These are phyloP conservation scores for Erithacus rubecula DNA, from an alignment of 2,797 vertebrate genomes.

Conservation along the genomic window DNA sequence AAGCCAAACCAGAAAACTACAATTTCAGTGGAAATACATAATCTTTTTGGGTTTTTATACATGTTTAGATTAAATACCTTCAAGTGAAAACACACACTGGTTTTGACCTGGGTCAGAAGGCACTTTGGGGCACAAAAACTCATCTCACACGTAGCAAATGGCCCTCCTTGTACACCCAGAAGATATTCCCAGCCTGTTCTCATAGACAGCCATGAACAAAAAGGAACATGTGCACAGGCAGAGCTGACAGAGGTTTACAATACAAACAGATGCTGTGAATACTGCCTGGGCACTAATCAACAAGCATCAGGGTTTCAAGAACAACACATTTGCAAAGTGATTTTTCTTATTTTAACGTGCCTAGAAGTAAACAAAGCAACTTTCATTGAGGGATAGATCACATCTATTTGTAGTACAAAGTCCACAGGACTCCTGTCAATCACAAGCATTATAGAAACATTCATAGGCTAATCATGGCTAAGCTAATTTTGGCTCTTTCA, in stretches of 20 bases:
- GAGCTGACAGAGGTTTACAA: not conserved
- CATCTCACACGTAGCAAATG: not conserved
- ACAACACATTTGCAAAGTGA: constrained; percentile 41
- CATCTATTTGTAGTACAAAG: constrained; percentile 6
- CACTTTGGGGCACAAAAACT: not conserved
- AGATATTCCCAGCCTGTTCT: not conserved
- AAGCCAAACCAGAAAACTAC: not conserved
- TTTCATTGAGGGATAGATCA: not conserved
- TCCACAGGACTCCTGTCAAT: constrained; percentile 43
- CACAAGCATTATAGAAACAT: constrained; percentile 34
- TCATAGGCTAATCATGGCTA: constrained; percentile 60
- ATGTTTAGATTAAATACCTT: not conserved
- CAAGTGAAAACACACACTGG: not conserved
- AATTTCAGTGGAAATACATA: not conserved
- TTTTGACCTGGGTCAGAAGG: not conserved
- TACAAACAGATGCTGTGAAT: constrained; percentile 12
- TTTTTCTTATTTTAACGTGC: constrained; percentile 34
- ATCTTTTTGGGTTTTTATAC: not conserved
- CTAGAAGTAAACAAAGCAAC: constrained; percentile 31
- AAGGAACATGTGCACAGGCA: not conserved
- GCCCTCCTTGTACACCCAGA: not conserved
- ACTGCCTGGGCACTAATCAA: not conserved
- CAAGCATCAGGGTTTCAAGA: constrained; percentile 51
- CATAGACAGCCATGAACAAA: not conserved
- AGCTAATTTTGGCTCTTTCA: constrained; percentile 60